These are phyloP conservation scores for Drosophila sordidula DNA, from an alignment of 2,888 invertebrate genomes.

Conservation along the genomic window DNA sequence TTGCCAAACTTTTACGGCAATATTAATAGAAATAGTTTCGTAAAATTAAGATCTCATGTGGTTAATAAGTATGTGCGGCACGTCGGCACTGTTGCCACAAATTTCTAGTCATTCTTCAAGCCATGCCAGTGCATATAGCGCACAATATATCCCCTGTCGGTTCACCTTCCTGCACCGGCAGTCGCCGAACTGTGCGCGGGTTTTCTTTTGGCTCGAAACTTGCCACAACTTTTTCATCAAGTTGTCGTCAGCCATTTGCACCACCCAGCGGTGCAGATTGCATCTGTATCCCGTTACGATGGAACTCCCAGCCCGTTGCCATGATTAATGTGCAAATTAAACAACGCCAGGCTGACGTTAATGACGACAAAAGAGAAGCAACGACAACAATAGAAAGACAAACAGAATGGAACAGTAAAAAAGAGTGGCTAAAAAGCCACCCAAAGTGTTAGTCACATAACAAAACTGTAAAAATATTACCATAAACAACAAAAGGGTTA, in stretches of 20 bases:
- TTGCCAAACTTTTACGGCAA: background rate
- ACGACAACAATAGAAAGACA: constrained; percentile 49
- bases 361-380: constrained; percentile 67
- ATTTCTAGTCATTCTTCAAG: constrained; percentile 12
- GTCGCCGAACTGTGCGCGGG: background rate
- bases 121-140: constrained; percentile 5
- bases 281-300: constrained; percentile 46
- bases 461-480: constrained; percentile 32
- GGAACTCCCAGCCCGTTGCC: constrained; percentile 31
- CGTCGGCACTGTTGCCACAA: background rate
- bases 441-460: constrained; percentile 24
- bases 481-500: constrained; percentile 45
- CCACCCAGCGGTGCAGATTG: constrained; percentile 14
- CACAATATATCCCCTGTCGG: constrained; percentile 1
- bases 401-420: constrained; percentile 14
- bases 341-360: constrained; percentile 73
- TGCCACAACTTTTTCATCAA: constrained; percentile 58
- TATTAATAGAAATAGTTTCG: background rate
- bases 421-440: constrained; percentile 24
- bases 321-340: constrained; percentile 80
- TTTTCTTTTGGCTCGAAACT: constrained; percentile 21
- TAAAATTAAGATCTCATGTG: constrained; percentile 18
- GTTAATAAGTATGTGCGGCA: constrained; percentile 1
- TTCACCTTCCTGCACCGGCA: constrained; percentile 2
- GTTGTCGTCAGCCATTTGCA: constrained; percentile 41